These are phyloP conservation scores for Engystomops pustulosus DNA, from an alignment of 2,113 vertebrate species.

Conservation along the genomic window DNA sequence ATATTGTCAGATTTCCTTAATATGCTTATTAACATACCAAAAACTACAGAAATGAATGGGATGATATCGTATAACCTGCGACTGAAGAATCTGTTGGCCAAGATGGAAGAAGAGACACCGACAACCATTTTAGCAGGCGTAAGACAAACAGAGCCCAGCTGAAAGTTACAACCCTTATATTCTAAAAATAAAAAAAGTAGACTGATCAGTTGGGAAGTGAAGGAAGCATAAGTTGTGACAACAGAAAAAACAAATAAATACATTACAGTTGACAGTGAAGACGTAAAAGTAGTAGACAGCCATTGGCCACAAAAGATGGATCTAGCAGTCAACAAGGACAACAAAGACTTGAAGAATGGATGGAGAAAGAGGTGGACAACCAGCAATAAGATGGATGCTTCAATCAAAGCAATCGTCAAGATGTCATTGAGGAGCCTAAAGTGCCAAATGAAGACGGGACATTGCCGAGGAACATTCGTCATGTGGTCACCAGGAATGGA, in stretches of 20 bases:
- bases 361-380: background rate
- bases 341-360: background rate
- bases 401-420: slow-evolving; percentile 1
- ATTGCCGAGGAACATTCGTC: background rate
- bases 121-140: background rate
- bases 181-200: background rate
- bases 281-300: background rate
- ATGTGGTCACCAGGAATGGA: background rate
- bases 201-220: background rate
- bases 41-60: background rate
- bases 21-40: too few species aligned
- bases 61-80: background rate
- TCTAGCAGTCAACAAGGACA: background rate
- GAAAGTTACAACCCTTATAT: background rate
- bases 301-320: background rate
- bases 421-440: background rate
- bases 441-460: background rate
- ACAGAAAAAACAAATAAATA: background rate
- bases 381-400: background rate
- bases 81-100: background rate
- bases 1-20: too few species aligned
- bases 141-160: background rate
- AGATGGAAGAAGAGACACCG: background rate
- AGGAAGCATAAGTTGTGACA: background rate
- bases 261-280: background rate